These are phyloP conservation scores for Apostichopus californicus DNA, from an alignment of 35 echinoderm and acorn worm species.

Conservation along the genomic window DNA sequence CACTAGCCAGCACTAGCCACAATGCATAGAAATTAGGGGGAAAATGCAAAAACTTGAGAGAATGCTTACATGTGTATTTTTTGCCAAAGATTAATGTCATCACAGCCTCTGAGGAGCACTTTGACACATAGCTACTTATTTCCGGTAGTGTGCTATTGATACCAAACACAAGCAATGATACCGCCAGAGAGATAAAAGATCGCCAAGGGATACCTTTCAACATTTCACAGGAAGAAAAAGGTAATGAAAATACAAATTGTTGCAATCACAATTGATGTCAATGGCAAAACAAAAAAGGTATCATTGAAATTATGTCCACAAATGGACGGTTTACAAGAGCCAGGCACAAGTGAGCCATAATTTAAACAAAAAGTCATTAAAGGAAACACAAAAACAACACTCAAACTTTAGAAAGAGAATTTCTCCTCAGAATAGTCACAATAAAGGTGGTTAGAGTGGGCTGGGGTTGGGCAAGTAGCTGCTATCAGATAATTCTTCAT, in stretches of 20 bases:
- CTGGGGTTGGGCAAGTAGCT: no score
- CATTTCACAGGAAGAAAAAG: slow-evolving; percentile 36
- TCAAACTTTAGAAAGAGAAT: no score
- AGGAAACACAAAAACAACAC: no score
- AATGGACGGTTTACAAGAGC: no score
- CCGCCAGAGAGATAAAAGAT: slow-evolving; percentile 41
- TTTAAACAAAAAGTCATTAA: no score
- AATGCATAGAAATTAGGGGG: not conserved
- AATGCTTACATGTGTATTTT: slow-evolving; percentile 66
- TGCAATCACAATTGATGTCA: no score
- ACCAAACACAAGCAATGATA: slow-evolving; percentile 40
- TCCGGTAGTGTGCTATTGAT: slow-evolving; percentile 50
- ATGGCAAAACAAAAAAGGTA: no score
- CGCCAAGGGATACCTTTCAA: slow-evolving; percentile 49
- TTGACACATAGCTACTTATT: slow-evolving; percentile 46
- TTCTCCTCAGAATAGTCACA: no score
- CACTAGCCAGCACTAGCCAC: not conserved
- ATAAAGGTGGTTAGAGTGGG: no score
- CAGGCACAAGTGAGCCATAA: no score
- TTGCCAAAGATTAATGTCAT: slow-evolving; percentile 56
- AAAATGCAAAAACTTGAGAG: slow-evolving; percentile 58
- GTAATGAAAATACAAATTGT: not conserved
- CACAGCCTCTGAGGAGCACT: slow-evolving; percentile 17
- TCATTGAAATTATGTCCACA: no score
- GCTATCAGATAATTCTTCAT: no score